phyloP scores from a whole-genome alignment of 1,140 invertebrate species.

The Megathymus violae region DNA sequence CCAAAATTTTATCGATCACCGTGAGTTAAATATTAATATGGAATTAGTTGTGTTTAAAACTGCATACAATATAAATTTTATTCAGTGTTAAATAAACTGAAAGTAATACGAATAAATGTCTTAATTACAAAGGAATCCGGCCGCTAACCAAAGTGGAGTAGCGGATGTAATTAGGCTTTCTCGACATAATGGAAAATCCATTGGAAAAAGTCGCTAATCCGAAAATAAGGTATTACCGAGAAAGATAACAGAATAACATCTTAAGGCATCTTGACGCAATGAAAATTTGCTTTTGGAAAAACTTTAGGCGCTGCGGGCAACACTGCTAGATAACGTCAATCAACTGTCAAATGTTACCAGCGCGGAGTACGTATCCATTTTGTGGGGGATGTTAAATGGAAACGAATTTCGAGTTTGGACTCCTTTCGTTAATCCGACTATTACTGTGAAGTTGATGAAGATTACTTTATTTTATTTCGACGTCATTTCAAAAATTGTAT shows the following conservation, averaged over 20 bases:
- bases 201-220: slow-evolving; percentile 18
- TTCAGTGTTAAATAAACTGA: too few relatives aligned
- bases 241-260: slow-evolving; percentile 35
- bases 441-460: background rate
- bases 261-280: slow-evolving; percentile 34
- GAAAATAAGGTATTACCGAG: background rate
- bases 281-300: slow-evolving; percentile 33
- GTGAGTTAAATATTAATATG: too few relatives aligned
- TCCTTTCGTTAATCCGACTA: background rate
- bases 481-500: too few relatives aligned
- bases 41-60: too few relatives aligned
- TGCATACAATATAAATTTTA: too few relatives aligned
- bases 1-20: too few relatives aligned
- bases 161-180: too few relatives aligned
- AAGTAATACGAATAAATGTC: too few relatives aligned
- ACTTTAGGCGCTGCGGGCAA: slow-evolving; percentile 28
- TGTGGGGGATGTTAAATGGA: slow-evolving; percentile 11
- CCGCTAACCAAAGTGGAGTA: too few relatives aligned
- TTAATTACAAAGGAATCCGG: too few relatives aligned
- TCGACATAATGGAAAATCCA: too few relatives aligned
- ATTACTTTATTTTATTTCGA: background rate
- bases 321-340: slow-evolving; percentile 31
- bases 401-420: slow-evolving; percentile 9
- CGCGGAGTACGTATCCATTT: slow-evolving; percentile 20
- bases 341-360: slow-evolving; percentile 29